Conservation (phyloP, 2,888 invertebrate species). For the Elmis aenea region DNA sequence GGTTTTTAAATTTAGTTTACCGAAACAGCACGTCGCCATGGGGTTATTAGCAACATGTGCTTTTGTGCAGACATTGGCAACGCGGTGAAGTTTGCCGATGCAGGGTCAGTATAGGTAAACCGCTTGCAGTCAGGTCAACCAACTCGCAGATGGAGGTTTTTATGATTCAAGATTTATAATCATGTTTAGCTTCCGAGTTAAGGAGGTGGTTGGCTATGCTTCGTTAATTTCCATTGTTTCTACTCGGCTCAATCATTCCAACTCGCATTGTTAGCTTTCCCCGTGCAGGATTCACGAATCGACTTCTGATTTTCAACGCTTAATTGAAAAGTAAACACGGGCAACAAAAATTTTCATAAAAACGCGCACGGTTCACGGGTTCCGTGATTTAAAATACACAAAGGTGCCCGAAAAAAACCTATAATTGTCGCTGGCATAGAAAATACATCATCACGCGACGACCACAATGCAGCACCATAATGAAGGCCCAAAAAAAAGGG, state of each 20-base stretch:
- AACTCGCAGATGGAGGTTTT: constrained; percentile 17
- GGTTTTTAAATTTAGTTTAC: constrained; percentile 8
- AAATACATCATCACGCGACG: constrained; percentile 10
- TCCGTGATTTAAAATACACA: constrained; percentile 13
- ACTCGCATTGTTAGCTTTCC: too few species aligned
- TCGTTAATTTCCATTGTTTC: constrained; percentile 19
- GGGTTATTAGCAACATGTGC: too few species aligned
- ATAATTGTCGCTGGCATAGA: not conserved
- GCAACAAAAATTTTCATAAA: too few species aligned
- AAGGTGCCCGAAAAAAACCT: constrained; percentile 8
- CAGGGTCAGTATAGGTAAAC: constrained; percentile 14
- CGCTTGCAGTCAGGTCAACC: constrained; percentile 24
- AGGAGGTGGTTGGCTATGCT: constrained; percentile 15
- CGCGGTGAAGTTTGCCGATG: constrained; percentile 5
- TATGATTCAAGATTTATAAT: constrained; percentile 17
- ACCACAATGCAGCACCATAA: constrained; percentile 12
- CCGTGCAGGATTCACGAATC: too few species aligned
- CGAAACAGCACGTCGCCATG: not conserved
- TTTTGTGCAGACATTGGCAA: constrained; percentile 4
- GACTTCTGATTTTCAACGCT: too few species aligned
- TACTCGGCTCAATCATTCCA: too few species aligned
- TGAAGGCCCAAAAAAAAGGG: too few species aligned
- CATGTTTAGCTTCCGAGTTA: constrained; percentile 20
- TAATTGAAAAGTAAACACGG: too few species aligned
- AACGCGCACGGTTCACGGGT: constrained; percentile 8